Evolutionary conservation across 2,888 invertebrate genomes (phyloP), one percentile per base, ranked within the genome.

Genomic region (Bellardia bayeri): DNA sequence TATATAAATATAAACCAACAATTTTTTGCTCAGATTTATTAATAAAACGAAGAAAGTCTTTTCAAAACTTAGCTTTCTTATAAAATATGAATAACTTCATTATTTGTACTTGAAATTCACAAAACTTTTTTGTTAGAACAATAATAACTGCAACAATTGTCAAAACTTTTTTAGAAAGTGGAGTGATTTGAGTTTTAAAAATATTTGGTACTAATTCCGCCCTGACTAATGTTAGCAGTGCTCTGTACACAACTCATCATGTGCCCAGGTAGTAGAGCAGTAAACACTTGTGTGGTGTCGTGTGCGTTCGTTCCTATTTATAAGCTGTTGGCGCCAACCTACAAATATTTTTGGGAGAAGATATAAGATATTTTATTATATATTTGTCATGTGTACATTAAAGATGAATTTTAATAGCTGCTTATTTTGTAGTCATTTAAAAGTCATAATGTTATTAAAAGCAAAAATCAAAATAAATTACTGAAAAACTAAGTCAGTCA

Each of bases 51-150:
- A 71, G n/a, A 16, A 37, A 51, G 51, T 49, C 7, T 30, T 49
- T 49, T 45, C 13, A 33, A 74, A 51, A 11, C 6, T 30, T 58
- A 11, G 2, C 2, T 61, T 66, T 23, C 7, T 71, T 30, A 42
- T 54, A 63, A 5, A 56, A 56, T 7, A 74, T 56, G 23, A 54
- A 82, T 68, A 30, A n/a, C 7, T 56, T 86, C 64, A 71, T 75
- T 83, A 83, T 66, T 58, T 80, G 64, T 75, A 80, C 61, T 81
- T 56, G 45, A 82, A 68, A 84, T 84, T 61, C 51, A 76, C 11
- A 66, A 6, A 63, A n/a, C 6, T 2, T 30, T 49, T 40, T 14
- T 72, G 63, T 51, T 51, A 81, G n/a, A 63, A 40, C 37, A 80
- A 37, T 30, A 80, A 37, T 30, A 63, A 13, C 8, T 23, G 37